These are phyloP conservation scores for Morone chrysops DNA, from an alignment of 2,113 vertebrate species.

Conservation along the genomic window DNA sequence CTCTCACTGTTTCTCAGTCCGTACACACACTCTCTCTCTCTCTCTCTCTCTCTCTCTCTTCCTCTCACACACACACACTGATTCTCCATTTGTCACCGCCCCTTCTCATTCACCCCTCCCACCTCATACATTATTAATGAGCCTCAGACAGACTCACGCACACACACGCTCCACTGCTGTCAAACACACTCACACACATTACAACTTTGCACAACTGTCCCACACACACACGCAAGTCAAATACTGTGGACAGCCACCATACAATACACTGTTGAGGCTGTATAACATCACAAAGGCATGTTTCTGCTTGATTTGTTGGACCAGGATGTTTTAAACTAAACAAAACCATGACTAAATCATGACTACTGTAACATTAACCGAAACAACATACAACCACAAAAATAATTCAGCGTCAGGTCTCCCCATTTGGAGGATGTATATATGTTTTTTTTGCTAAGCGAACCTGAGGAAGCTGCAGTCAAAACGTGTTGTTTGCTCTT, in stretches of 20 bases:
- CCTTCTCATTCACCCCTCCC: constrained; percentile 73
- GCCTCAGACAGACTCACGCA: constrained; percentile 35
- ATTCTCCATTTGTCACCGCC: constrained; percentile 80
- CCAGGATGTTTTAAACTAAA: not conserved
- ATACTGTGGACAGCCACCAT: not conserved
- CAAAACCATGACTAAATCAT: not conserved
- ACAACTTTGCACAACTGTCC: not conserved
- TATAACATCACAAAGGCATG: not conserved
- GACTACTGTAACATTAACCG: not conserved
- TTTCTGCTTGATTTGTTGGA: not conserved
- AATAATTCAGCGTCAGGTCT: not conserved
- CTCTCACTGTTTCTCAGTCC: constrained; percentile 22
- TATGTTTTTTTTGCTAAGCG: no score
- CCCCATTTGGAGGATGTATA: not conserved
- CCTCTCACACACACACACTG: constrained; percentile 49
- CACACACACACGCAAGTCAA: constrained; percentile 8
- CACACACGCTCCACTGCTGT: constrained; percentile 24
- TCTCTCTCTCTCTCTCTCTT: constrained; percentile 35
- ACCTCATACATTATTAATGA: constrained; percentile 84
- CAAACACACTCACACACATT: constrained; percentile 43
- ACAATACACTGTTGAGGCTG: not conserved
- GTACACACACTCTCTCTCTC: constrained; percentile 29
- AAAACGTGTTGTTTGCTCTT: no score
- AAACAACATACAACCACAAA: not conserved
- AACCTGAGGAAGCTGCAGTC: no score